A percentile compares a stretch with the other conserved stretches of the same genome.
Conservation (phyloP, 2,888 invertebrate genomes). For the Dasypogon diadema region DNA sequence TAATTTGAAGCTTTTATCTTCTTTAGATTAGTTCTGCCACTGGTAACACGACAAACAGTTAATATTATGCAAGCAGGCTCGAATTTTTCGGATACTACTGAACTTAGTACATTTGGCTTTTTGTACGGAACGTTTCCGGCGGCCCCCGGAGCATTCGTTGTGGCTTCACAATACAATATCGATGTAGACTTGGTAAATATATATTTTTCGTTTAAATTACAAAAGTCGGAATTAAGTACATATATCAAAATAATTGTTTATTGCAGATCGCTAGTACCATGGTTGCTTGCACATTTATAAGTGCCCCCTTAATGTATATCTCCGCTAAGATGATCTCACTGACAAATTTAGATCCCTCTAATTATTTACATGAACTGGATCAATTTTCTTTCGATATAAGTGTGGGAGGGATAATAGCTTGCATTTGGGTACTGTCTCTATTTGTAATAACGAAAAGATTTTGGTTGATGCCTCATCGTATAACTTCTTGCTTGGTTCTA, state of each 20-base stretch:
- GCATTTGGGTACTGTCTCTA: constrained; percentile 82
- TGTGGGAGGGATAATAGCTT: constrained; percentile 81
- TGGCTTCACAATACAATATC: constrained; percentile 87
- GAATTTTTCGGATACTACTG: constrained; percentile 80
- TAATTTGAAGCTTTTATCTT: too few species aligned
- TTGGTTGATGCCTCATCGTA: constrained; percentile 82
- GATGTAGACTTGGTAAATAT: constrained; percentile 84
- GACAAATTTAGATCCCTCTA: constrained; percentile 76
- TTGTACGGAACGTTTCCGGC: constrained; percentile 96
- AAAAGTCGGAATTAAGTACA: too few species aligned
- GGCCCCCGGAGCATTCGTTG: constrained; percentile 96
- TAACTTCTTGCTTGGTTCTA: constrained; percentile 81
- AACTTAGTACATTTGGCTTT: constrained; percentile 92
- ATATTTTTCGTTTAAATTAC: too few species aligned
- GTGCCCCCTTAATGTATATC: constrained; percentile 94
- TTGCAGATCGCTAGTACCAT: constrained; percentile 89
- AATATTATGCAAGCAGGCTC: constrained; percentile 78
- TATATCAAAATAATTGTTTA: too few species aligned
- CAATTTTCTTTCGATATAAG: constrained; percentile 87
- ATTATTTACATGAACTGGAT: constrained; percentile 82
- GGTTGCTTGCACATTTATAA: constrained; percentile 94
- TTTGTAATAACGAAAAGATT: constrained; percentile 82
- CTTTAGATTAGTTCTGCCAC: constrained; percentile 80
- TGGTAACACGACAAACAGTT: constrained; percentile 88
- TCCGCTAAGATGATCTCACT: constrained; percentile 93